phyloP scores from a whole-genome alignment of 2,113 vertebrate species.

The Sceloporus undulatus region DNA sequence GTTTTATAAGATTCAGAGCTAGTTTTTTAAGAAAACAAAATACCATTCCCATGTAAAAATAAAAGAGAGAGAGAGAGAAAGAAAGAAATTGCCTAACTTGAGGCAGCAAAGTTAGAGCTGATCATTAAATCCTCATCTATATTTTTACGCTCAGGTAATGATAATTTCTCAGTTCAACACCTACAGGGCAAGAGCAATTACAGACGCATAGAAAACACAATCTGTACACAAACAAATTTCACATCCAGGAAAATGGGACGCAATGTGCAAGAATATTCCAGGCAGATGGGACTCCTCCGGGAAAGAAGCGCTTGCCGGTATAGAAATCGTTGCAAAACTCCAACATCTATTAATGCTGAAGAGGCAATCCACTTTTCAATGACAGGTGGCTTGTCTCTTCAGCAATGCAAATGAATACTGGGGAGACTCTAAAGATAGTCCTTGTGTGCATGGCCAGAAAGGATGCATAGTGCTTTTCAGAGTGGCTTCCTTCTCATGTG shows the following conservation, averaged over 20 bases:
- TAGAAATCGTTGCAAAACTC: slow-evolving; percentile 43
- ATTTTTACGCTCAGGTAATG: slow-evolving; percentile 62
- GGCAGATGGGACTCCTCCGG: slow-evolving; percentile 69
- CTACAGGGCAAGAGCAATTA: slow-evolving; percentile 59
- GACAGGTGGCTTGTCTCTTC: background rate
- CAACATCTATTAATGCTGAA: slow-evolving; percentile 63
- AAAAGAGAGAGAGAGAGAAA: background rate
- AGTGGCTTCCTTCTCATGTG: no score
- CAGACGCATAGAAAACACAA: slow-evolving; percentile 57
- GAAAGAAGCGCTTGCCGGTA: slow-evolving; percentile 57
- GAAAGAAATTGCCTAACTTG: background rate
- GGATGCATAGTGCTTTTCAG: background rate
- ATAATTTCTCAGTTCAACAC: slow-evolving; percentile 53
- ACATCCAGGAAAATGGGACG: slow-evolving; percentile 59
- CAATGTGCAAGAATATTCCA: slow-evolving; percentile 57
- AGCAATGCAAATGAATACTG: background rate
- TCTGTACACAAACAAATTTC: slow-evolving; percentile 58
- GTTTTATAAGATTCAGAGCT: background rate
- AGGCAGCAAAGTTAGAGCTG: background rate
- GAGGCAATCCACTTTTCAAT: background rate
- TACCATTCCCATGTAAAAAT: background rate
- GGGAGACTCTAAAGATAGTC: background rate
- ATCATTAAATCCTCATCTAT: slow-evolving; percentile 31
- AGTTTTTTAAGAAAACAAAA: background rate
- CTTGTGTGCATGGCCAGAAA: background rate